Conservation (phyloP, 2,888 invertebrate genomes). For the Hypsopygia costalis region DNA sequence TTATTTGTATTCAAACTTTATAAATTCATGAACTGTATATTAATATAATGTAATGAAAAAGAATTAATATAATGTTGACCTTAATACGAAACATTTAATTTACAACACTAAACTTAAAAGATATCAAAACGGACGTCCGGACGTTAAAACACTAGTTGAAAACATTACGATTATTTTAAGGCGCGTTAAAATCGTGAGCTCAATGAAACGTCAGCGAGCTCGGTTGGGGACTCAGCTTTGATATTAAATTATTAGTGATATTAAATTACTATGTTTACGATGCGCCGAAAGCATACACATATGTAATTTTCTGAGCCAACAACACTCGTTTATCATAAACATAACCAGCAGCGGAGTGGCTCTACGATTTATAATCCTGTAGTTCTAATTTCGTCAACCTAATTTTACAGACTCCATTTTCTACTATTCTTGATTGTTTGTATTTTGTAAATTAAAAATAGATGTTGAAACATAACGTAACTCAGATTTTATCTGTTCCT, state of each 20-base stretch:
- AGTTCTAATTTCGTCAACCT: constrained; percentile 14
- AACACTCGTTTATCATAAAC: constrained; percentile 13
- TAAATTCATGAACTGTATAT: too few relatives aligned
- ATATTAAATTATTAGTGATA: constrained; percentile 6
- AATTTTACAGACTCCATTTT: constrained; percentile 6
- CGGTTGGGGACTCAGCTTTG: background rate
- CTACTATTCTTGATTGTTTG: constrained; percentile 7
- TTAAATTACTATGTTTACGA: constrained; percentile 33
- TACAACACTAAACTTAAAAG: constrained; percentile 6
- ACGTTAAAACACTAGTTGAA: constrained; percentile 4
- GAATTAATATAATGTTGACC: constrained; percentile 1
- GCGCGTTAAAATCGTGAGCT: background rate
- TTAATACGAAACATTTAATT: constrained; percentile 4
- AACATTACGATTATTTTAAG: background rate
- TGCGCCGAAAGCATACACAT: constrained; percentile 37
- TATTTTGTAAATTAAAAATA: background rate
- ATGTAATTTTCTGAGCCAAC: constrained; percentile 17
- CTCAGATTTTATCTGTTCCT: background rate
- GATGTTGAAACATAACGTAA: background rate
- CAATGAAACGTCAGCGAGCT: constrained; percentile 3
- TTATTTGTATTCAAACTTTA: too few relatives aligned
- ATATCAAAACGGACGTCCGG: constrained; percentile 3
- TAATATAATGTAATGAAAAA: background rate
- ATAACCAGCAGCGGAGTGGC: constrained; percentile 7
- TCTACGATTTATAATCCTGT: constrained; percentile 11